Percentiles rank a stretch among this genome's conserved stretches.
Conservation (phyloP, 2,888 invertebrate species). For the Apodemia hepburni region DNA sequence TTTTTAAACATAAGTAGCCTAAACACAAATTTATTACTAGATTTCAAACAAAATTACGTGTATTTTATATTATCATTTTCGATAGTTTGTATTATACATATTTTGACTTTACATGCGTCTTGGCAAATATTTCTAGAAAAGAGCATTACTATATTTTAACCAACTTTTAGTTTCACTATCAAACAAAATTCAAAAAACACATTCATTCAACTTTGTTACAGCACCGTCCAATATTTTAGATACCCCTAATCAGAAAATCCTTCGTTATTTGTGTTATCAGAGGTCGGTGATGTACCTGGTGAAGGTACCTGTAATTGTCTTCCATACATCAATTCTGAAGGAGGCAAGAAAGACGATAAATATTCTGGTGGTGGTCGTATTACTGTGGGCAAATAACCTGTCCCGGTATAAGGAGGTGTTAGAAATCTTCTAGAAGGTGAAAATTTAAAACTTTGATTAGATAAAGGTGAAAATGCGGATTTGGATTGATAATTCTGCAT, state of each 20-base stretch:
- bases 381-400: conserved; percentile 90
- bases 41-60: too few relatives aligned
- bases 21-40: too few relatives aligned
- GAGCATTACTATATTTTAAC: not conserved
- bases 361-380: conserved; percentile 80
- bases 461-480: conserved; percentile 90
- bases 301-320: conserved; percentile 68
- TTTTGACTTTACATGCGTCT: not conserved
- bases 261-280: conserved; percentile 73
- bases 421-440: conserved; percentile 88
- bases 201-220: conserved; percentile 28
- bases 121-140: not conserved
- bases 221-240: conserved; percentile 44
- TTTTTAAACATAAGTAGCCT: too few relatives aligned
- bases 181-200: conserved; percentile 1
- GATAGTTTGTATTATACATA: not conserved
- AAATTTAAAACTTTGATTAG: conserved; percentile 81
- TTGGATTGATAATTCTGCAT: conserved; percentile 77
- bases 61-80: too few relatives aligned
- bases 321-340: conserved; percentile 69
- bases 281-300: conserved; percentile 72
- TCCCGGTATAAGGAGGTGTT: conserved; percentile 90
- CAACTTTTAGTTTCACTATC: not conserved
- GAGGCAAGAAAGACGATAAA: conserved; percentile 66
- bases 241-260: conserved; percentile 71